These are phyloP conservation scores for Synchiropus splendidus DNA, from an alignment of 2,113 vertebrate genomes.

Conservation along the genomic window DNA sequence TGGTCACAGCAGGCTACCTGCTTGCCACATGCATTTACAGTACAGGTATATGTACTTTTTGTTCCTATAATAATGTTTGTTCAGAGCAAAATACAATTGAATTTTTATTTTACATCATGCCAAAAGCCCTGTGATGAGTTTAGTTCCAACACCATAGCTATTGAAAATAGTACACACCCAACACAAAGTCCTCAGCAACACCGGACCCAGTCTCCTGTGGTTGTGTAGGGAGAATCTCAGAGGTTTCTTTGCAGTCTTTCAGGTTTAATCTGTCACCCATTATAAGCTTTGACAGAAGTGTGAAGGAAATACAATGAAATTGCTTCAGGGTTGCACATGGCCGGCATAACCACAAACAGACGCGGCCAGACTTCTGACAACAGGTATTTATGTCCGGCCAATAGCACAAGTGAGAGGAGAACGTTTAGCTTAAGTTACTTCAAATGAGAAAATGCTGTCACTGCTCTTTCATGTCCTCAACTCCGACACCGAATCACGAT, in stretches of 20 bases:
- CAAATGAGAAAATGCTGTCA: constrained; percentile 72
- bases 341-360: constrained; percentile 71
- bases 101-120: too few relatives aligned
- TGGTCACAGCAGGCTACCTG: too few relatives aligned
- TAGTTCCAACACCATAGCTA: too few relatives aligned
- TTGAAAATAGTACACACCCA: too few relatives aligned
- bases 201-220: too few relatives aligned
- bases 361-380: constrained; percentile 57
- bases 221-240: too few relatives aligned
- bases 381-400: constrained; percentile 57
- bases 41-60: too few relatives aligned
- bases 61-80: too few relatives aligned
- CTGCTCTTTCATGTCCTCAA: constrained; percentile 59
- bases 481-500: constrained; percentile 36
- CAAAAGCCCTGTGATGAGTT: too few relatives aligned
- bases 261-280: constrained; percentile 56
- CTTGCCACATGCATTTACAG: too few relatives aligned
- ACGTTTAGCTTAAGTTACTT: constrained; percentile 68
- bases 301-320: constrained; percentile 64
- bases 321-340: constrained; percentile 51
- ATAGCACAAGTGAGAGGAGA: constrained; percentile 46
- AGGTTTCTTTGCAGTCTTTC: constrained; percentile 26
- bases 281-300: constrained; percentile 63
- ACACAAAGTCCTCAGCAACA: too few relatives aligned
- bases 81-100: too few relatives aligned